These are phyloP conservation scores for Macrobrachium nipponense DNA, from an alignment of 1,140 invertebrate genomes.

Conservation along the genomic window DNA sequence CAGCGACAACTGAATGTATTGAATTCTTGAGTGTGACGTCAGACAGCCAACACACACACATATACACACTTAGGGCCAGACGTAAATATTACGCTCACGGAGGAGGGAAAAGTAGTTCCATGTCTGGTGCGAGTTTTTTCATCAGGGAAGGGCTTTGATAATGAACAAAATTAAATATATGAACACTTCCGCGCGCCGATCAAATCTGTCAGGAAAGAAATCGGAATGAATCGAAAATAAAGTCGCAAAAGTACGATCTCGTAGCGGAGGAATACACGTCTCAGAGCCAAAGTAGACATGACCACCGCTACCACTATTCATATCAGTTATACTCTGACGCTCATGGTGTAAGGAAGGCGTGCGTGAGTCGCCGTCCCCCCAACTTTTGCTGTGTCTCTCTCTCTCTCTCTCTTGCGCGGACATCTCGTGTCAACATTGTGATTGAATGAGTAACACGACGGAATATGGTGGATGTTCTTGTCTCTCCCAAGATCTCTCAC, in stretches of 20 bases:
- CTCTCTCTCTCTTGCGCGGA: background rate
- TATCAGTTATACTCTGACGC: slow-evolving; percentile 48
- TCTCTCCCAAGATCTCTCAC: slow-evolving; percentile 43
- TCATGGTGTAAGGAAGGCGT: slow-evolving; percentile 32
- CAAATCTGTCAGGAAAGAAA: background rate
- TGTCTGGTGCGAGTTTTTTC: slow-evolving; percentile 25
- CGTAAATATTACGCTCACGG: slow-evolving; percentile 51
- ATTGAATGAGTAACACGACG: slow-evolving; percentile 29
- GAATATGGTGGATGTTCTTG: slow-evolving; percentile 45
- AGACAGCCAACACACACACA: background rate
- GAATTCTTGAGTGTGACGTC: slow-evolving; percentile 53
- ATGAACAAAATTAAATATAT: background rate
- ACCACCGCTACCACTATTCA: slow-evolving; percentile 27
- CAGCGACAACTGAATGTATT: slow-evolving; percentile 47
- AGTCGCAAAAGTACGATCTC: background rate
- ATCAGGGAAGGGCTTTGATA: background rate
- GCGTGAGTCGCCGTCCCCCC: background rate
- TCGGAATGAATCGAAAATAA: background rate
- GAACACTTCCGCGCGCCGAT: background rate
- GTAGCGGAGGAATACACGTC: slow-evolving; percentile 46
- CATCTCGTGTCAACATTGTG: background rate
- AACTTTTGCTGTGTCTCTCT: background rate
- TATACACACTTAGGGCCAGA: slow-evolving; percentile 39
- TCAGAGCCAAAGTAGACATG: slow-evolving; percentile 44
- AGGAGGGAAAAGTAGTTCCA: slow-evolving; percentile 34